phyloP scores from a whole-genome alignment of 92 coral and sea anemone genomes.

The Actinostola sp. region DNA sequence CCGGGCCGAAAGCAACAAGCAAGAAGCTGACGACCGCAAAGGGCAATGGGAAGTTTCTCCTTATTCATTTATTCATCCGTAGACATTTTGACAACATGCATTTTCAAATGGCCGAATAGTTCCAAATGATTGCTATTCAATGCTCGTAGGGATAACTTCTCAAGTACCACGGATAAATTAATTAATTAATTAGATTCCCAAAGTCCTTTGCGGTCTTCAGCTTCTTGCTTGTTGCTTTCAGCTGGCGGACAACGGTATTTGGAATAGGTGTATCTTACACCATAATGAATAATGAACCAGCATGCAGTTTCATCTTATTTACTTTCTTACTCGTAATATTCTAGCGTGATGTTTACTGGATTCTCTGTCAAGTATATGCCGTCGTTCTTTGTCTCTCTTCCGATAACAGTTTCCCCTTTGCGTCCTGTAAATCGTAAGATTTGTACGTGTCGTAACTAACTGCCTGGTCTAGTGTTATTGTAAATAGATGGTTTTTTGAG shows the following conservation, averaged over 20 bases:
- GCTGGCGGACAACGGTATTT: background rate
- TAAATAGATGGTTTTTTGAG: background rate
- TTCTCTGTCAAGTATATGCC: constrained; percentile 36
- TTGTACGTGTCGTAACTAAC: background rate
- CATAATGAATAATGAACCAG: background rate
- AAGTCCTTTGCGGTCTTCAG: too few relatives aligned
- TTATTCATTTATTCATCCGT: too few relatives aligned
- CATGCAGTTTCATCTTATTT: background rate
- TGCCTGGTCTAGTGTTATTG: background rate
- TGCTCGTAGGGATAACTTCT: too few relatives aligned
- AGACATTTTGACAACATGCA: too few relatives aligned
- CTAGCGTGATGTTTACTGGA: constrained; percentile 75
- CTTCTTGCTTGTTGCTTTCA: too few relatives aligned
- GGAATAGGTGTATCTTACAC: background rate
- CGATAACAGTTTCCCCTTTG: background rate
- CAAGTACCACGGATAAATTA: too few relatives aligned
- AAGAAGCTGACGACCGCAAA: too few relatives aligned
- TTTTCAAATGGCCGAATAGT: too few relatives aligned
- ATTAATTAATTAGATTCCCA: too few relatives aligned
- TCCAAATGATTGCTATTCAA: too few relatives aligned
- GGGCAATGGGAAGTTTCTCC: too few relatives aligned
- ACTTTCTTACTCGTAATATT: constrained; percentile 66
- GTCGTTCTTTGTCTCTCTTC: constrained; percentile 1
- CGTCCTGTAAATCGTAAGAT: background rate
- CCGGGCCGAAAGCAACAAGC: too few relatives aligned